Base-by-base conservation (phyloP, 2,113 vertebrate genomes). In the Syrrhaptes paradoxus region DNA sequence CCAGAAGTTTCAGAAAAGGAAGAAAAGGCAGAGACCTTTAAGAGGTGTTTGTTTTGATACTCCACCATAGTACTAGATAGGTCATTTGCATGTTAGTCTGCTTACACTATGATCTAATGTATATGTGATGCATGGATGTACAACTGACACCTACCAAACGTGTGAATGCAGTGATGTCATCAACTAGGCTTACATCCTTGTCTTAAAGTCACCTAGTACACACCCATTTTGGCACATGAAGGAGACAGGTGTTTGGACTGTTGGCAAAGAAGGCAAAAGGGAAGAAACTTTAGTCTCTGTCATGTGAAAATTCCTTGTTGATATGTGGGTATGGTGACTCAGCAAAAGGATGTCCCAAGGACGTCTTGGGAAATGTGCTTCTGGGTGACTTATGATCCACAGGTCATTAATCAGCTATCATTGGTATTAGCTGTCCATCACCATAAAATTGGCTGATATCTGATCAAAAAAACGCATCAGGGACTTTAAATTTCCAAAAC, bases 81-180 rank as follows among this genome's bases (percentile, higher is more conserved):
- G 17, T 31, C 4, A 16, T 34, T 62, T 72, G 17, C 32, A 13
- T 17, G 16, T 41, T 41, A 41, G 5, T 11, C 24, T 54, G 21
- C 12, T 43, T 31, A 8, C 19, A 36, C 54, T 87, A 24, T 63
- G 52, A 7, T 17, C 32, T 22, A 6, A 19, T 5, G 4, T 34
- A 61, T 17, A 9, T 26, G 7, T 28, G 9, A 0, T 29, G 6
- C 20, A 36, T 26, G 43, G 20, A 24, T 10, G 21, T 63, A 11
- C 3, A 9, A 10, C 13, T 84, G 59, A 14, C 43, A 34, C 2
- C 0, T 2, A 5, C 9, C 46, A 21, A 5, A 62, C 10, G 26
- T 11, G 26, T 52, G 41, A 24, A 5, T 14, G 38, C 21, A 54
- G 14, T 5, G 9, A 17, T 70, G 36, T 70, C 19, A n/a, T 18